phyloP scores from a whole-genome alignment of 2,113 vertebrate genomes.

The Ginglymostoma cirratum region DNA sequence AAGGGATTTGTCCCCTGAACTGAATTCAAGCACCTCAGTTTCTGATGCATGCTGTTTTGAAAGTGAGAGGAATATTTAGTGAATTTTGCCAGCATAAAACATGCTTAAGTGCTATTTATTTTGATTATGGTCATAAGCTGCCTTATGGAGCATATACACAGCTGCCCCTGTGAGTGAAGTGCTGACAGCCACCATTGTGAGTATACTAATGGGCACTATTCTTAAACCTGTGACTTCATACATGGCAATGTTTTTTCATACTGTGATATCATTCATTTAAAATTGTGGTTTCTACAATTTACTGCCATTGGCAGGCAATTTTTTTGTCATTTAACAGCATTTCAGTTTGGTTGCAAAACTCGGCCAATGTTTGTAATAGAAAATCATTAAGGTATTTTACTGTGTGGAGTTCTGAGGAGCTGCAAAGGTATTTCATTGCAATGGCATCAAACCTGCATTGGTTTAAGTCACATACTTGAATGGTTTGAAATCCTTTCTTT shows the following conservation, averaged over 20 bases:
- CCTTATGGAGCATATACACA: slow-evolving; percentile 19
- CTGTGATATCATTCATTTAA: slow-evolving; percentile 33
- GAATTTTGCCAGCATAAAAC: slow-evolving; percentile 9
- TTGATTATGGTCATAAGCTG: slow-evolving; percentile 36
- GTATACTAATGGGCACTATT: slow-evolving; percentile 31
- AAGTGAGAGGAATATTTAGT: slow-evolving; percentile 11
- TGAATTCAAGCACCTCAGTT: neutral
- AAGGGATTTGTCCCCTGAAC: neutral
- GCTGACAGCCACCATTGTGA: slow-evolving; percentile 36
- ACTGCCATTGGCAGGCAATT: slow-evolving; percentile 18
- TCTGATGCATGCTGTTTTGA: neutral
- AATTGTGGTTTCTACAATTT: slow-evolving; percentile 25
- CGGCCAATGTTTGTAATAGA: slow-evolving; percentile 16
- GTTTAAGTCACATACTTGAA: slow-evolving; percentile 24
- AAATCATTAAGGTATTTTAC: slow-evolving; percentile 18
- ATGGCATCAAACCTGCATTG: neutral
- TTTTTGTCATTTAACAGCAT: slow-evolving; percentile 4
- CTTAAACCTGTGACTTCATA: slow-evolving; percentile 36
- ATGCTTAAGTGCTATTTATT: slow-evolving; percentile 8
- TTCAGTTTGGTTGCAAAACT: slow-evolving; percentile 6
- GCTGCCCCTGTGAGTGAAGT: slow-evolving; percentile 22
- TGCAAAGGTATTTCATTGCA: neutral
- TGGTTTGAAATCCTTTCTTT: neutral
- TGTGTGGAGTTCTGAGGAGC: neutral
- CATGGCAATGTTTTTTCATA: slow-evolving; percentile 22